Evolutionary conservation across 2,888 invertebrate genomes (phyloP), one percentile per base, ranked within the genome.

Genomic region (Xestia ashworthii): DNA sequence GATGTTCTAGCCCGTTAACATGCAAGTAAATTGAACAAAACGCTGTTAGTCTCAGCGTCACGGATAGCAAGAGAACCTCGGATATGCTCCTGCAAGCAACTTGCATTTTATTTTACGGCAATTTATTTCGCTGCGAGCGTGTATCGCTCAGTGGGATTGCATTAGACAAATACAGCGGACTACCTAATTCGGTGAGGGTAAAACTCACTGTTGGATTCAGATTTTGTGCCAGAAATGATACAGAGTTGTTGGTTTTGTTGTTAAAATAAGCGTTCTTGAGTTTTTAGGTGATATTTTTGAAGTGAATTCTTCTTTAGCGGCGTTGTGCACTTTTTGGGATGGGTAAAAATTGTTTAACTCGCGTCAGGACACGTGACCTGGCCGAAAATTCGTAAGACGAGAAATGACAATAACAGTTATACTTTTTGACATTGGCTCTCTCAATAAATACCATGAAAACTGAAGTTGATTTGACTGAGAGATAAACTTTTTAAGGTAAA

Each of bases 41-140:
- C 71, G 71, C 75, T 79, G 71, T 84, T 84, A 84, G 86, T 79
- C 70, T 22, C 76, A 67, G 38, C 72, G 70, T 79, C 82, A 78
- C 8, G 76, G 73, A 75, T 77, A 78, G 50, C 68, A 75, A 60
- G 75, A 74, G 64, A 74, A 74, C 64, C 60, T 72, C 70, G 72
- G 60, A 73, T 79, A 55, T 73, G 70, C 69, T 68, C 55, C 75
- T 72, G 74, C 69, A 72, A 78, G 87, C 84, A 81, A 83, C 82
- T 78, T 82, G 88, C 90, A 89, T 89, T 92, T 92, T 92, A 92
- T 93, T 93, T 93, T 91, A 91, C 92, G 92, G 92, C 92, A 93
- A 93, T 93, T 93, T 94, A 91, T 92, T 93, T 92, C 90, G 89
- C 84, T 85, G 81, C 88, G 80, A 83, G 88, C 87, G 82, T 87